Conservation (phyloP, 2,113 vertebrate genomes). For the Hippocampus zosterae region DNA sequence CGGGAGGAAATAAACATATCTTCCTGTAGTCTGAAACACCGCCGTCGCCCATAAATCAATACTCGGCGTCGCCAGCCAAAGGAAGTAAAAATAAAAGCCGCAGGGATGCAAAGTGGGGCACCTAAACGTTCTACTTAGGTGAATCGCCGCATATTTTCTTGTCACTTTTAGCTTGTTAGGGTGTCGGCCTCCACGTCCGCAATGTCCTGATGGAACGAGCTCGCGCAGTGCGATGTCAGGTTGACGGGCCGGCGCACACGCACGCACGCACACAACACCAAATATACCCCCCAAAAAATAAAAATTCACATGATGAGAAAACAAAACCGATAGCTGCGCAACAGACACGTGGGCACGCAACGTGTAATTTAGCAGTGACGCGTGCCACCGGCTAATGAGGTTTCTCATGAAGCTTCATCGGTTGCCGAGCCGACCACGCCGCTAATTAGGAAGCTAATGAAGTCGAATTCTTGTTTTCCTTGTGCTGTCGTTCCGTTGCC, state of each 20-base stretch:
- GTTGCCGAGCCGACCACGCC: slow-evolving; percentile 42
- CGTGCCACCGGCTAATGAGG: slow-evolving; percentile 25
- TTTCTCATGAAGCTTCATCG: slow-evolving; percentile 38
- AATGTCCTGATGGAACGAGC: neutral
- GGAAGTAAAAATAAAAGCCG: slow-evolving; percentile 11
- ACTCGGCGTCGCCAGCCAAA: slow-evolving; percentile 27
- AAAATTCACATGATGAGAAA: neutral
- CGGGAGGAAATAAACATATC: neutral
- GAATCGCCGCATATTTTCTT: slow-evolving; percentile 22
- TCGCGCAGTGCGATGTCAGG: neutral
- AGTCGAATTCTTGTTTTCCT: slow-evolving; percentile 33
- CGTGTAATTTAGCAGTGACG: slow-evolving; percentile 37
- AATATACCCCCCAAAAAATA: neutral
- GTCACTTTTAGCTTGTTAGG: slow-evolving; percentile 43
- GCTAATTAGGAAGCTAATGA: slow-evolving; percentile 51
- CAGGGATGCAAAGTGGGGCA: slow-evolving; percentile 28
- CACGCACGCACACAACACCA: neutral
- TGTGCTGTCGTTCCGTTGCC: slow-evolving; percentile 25
- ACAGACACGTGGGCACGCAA: slow-evolving; percentile 1
- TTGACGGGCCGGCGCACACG: neutral
- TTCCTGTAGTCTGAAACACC: neutral
- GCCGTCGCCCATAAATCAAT: slow-evolving; percentile 43
- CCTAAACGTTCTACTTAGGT: slow-evolving; percentile 27
- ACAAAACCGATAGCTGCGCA: neutral
- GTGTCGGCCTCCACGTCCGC: slow-evolving; percentile 1